A percentile compares a stretch with the other conserved stretches of the same genome.
These are phyloP conservation scores for Pyrrhia umbra DNA, from an alignment of 2,888 invertebrate species.

Conservation along the genomic window DNA sequence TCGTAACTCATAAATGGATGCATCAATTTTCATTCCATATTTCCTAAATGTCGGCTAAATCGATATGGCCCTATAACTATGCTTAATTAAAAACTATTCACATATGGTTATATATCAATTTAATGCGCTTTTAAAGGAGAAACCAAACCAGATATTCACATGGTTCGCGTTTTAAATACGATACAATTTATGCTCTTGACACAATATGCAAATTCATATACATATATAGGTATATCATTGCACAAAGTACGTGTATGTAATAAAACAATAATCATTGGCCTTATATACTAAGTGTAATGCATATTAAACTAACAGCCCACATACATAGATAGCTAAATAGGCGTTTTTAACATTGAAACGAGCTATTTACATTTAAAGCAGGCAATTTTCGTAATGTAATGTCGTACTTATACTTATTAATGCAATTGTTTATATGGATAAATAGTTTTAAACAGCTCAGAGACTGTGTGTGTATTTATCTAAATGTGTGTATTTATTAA, in stretches of 20 bases:
- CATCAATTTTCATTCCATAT: too few species aligned
- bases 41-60: too few species aligned
- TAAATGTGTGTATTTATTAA: too few species aligned
- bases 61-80: too few species aligned
- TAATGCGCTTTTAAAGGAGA: too few species aligned
- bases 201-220: slow-evolving; percentile 1
- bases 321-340: slow-evolving; percentile 30
- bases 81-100: too few species aligned
- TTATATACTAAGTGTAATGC: slow-evolving; percentile 27
- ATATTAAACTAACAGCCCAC: slow-evolving; percentile 29
- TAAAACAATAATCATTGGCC: slow-evolving; percentile 38
- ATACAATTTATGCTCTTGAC: slow-evolving; percentile 19
- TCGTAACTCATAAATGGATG: too few species aligned
- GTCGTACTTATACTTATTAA: slow-evolving; percentile 7
- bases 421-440: slow-evolving; percentile 15
- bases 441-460: too few species aligned
- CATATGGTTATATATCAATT: too few species aligned
- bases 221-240: slow-evolving; percentile 21
- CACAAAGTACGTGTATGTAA: slow-evolving; percentile 11
- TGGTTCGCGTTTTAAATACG: not conserved
- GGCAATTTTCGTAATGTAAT: slow-evolving; percentile 35
- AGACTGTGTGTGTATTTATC: too few species aligned
- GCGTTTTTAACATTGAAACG: slow-evolving; percentile 28
- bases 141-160: not conserved
- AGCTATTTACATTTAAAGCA: slow-evolving; percentile 42